These are phyloP conservation scores for Progne subis DNA, from an alignment of 2,113 vertebrate species.

Conservation along the genomic window DNA sequence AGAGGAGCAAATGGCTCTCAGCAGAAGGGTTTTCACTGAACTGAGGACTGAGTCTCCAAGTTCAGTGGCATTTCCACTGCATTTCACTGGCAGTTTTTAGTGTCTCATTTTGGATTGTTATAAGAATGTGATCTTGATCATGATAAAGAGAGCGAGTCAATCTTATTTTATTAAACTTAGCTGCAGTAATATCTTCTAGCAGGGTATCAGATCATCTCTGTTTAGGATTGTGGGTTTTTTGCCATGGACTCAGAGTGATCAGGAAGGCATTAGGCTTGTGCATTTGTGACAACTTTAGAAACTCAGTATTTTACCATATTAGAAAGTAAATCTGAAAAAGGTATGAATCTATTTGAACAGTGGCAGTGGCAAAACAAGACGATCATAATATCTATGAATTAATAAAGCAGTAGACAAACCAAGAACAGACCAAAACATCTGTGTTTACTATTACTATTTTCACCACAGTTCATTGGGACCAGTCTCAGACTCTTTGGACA, in stretches of 20 bases:
- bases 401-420: conserved; percentile 12
- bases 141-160: conserved; percentile 71
- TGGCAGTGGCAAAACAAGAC: neutral
- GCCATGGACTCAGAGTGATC: conserved; percentile 29
- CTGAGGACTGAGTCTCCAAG: neutral
- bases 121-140: conserved; percentile 59
- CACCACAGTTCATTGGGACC: neutral
- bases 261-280: conserved; percentile 21
- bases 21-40: neutral
- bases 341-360: neutral
- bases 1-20: neutral
- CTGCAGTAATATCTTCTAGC: conserved; percentile 56
- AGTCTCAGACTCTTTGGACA: neutral
- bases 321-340: conserved; percentile 18
- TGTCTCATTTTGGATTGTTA: conserved; percentile 60
- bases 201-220: conserved; percentile 71
- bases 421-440: neutral
- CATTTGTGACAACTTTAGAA: conserved; percentile 43
- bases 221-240: conserved; percentile 67
- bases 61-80: neutral
- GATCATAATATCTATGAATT: neutral
- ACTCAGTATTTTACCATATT: conserved; percentile 2
- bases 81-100: neutral
- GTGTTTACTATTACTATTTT: neutral
- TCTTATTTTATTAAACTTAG: conserved; percentile 78